Base-by-base conservation (phyloP, 2,113 vertebrate genomes). In the Phoenicopterus ruber region DNA sequence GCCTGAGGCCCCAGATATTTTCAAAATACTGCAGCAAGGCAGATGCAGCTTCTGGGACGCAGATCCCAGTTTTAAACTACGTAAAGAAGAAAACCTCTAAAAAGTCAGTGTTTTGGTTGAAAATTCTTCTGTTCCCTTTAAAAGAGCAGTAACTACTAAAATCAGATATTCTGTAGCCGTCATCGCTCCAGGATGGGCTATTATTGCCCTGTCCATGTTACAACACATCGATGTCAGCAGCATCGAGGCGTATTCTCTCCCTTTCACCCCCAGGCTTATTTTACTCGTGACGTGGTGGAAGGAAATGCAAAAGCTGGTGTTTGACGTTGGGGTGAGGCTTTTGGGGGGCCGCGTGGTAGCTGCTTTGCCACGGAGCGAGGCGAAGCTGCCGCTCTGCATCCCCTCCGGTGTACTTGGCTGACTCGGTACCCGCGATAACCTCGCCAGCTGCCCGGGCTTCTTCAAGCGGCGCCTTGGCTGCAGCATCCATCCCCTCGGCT, bases 291-390 rank as follows among this genome's bases (percentile, higher is more conserved):
- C 34, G 9, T 13, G 10, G 72, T 18, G 47, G 82, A 92, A 58
- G 29, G 38, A 71, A 70, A 40, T 5, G 25, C 18, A 67, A 89
- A 74, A 82, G 11, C 36, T 85, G 49, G 13, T 55, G 32, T 61
- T 87, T 86, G 54, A 58, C 25, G 93, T 82, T 19, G 61, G 57
- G 46, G 36, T 47, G 55, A 95, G 65, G 2, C 58, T 90, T 86
- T 12, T 25, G 40, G 62, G 40, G 61, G 14, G 11, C 42, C 1
- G 0, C 5, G 57, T 55, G 31, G 9, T 29, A 28, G 20, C 38
- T 78, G 21, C 16, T 78, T 81, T 76, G n/a, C 20, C 54, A 26
- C 36, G 17, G 38, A 88, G 61, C 50, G 32, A 59, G 29, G 55
- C 50, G 55, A 50, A 87, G 62, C 19, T 66, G 61, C 12, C 1